A percentile compares a stretch with the other conserved stretches of the same genome.
These are phyloP conservation scores for Dipodomys merriami DNA, from an alignment of 2,113 vertebrate species.

Conservation along the genomic window DNA sequence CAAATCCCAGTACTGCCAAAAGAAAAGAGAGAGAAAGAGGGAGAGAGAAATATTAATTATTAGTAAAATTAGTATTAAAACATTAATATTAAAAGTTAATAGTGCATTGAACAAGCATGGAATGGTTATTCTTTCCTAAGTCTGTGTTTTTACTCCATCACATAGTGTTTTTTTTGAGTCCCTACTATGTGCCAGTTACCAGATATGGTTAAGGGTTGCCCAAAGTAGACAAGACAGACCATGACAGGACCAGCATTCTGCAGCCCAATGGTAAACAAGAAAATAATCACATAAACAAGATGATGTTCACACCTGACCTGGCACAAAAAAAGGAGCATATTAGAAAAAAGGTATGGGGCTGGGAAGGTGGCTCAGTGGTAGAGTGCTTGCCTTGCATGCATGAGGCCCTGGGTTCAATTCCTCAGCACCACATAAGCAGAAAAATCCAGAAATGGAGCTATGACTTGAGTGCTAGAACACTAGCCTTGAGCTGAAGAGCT, in stretches of 20 bases:
- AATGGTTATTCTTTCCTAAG: background rate
- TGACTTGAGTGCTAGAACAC: too few relatives aligned
- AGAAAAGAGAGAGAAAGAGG: too few relatives aligned
- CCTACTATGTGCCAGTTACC: background rate
- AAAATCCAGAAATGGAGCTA: too few relatives aligned
- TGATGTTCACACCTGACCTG: background rate
- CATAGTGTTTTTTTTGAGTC: background rate
- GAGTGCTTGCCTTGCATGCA: too few relatives aligned
- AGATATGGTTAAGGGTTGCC: fast-evolving
- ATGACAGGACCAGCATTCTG: background rate
- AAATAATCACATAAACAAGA: background rate
- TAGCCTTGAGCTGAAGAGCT: too few relatives aligned
- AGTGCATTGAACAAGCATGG: background rate
- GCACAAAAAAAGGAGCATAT: background rate
- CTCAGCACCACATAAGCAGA: too few relatives aligned
- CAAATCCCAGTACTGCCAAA: too few relatives aligned
- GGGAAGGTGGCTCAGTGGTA: too few relatives aligned
- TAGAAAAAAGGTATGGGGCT: background rate
- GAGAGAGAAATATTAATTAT: background rate
- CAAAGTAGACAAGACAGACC: background rate
- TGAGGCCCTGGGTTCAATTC: too few relatives aligned
- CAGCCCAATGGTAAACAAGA: background rate
- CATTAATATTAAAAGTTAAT: background rate
- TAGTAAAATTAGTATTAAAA: background rate
- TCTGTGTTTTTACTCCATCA: background rate